Conservation (phyloP, 2,797 vertebrate species). For the Austrolebias charrua region DNA sequence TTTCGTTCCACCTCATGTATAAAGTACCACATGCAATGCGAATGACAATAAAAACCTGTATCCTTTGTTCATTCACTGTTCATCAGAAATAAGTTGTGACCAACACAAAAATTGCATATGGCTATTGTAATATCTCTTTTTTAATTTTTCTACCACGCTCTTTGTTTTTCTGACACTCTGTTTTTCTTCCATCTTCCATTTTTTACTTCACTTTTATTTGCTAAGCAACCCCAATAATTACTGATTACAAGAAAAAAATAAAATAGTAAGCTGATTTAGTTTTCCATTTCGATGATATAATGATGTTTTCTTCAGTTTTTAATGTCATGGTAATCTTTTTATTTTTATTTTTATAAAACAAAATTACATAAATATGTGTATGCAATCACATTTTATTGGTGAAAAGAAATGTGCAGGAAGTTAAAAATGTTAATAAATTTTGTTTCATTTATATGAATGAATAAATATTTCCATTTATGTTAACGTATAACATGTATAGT, state of each 20-base stretch:
- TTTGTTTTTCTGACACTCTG: conserved; percentile 6
- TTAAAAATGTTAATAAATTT: too few species aligned
- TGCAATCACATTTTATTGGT: too few species aligned
- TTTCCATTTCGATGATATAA: neutral
- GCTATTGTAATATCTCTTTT: conserved; percentile 42
- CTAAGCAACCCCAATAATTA: conserved; percentile 16
- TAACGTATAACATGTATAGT: neutral
- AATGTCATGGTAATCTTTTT: too few species aligned
- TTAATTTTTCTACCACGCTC: conserved; percentile 21
- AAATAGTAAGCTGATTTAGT: too few species aligned
- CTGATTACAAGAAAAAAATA: neutral
- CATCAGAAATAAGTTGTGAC: conserved; percentile 46
- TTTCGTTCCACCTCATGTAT: too few species aligned
- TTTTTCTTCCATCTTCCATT: conserved; percentile 28
- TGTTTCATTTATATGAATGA: too few species aligned
- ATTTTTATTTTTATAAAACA: neutral
- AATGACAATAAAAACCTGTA: too few species aligned
- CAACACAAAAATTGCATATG: conserved; percentile 58
- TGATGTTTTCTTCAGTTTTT: too few species aligned
- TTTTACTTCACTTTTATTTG: neutral
- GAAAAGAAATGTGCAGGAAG: too few species aligned
- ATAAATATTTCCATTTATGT: too few species aligned
- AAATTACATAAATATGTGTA: neutral
- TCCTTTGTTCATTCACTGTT: conserved; percentile 44
- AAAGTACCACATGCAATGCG: too few species aligned